These are phyloP conservation scores for Darevskia mixta DNA, from an alignment of 2,797 vertebrate genomes.

Conservation along the genomic window DNA sequence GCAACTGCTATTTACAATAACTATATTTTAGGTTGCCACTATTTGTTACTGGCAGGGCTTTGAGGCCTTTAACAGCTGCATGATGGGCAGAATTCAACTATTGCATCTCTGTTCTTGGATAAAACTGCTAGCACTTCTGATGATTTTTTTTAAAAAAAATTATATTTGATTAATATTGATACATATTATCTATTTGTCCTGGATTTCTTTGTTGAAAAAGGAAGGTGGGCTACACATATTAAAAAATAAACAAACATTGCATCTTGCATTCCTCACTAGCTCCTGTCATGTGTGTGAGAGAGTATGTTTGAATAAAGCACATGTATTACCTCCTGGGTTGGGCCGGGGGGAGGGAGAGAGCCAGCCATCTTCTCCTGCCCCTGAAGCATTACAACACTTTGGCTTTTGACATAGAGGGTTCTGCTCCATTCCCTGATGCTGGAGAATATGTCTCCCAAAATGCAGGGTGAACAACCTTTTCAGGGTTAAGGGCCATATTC, in stretches of 20 bases:
- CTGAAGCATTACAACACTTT: not conserved
- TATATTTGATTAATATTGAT: not conserved
- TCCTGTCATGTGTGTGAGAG: too few relatives aligned
- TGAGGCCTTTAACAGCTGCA: not conserved
- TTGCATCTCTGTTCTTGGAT: not conserved
- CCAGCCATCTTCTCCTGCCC: not conserved
- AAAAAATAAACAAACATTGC: not conserved
- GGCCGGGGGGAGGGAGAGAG: not conserved
- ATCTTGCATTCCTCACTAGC: not conserved
- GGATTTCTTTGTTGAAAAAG: not conserved
- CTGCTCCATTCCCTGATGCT: not conserved
- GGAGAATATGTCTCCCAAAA: not conserved
- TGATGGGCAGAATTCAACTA: not conserved
- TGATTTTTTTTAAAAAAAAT: not conserved
- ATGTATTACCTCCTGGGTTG: not conserved
- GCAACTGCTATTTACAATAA: not conserved
- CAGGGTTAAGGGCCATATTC: too few relatives aligned
- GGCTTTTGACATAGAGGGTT: not conserved
- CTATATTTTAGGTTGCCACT: not conserved
- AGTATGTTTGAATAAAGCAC: too few relatives aligned
- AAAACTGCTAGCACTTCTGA: not conserved
- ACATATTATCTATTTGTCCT: not conserved
- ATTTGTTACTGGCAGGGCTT: not conserved
- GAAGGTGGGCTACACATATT: not conserved
- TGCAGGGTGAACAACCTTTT: too few relatives aligned